phyloP scores from a whole-genome alignment of 1,140 invertebrate species.

The Linepithema humile region DNA sequence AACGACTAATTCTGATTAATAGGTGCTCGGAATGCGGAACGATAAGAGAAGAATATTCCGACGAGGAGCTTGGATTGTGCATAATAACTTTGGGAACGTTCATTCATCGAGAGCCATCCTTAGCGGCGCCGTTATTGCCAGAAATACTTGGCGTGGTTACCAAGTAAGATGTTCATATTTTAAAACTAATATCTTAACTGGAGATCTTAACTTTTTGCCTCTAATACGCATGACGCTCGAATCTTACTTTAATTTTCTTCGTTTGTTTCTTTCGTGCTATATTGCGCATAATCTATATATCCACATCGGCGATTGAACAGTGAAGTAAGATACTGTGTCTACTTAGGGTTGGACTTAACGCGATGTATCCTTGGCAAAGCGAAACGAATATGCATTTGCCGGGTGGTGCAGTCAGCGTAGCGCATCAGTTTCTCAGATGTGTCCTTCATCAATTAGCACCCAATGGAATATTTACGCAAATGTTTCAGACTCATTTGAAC shows the following conservation, averaged over 20 bases:
- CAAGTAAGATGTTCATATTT: constrained; percentile 86
- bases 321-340: neutral
- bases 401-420: constrained; percentile 95
- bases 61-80: constrained; percentile 97
- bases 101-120: constrained; percentile 96
- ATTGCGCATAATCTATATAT: no score
- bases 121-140: constrained; percentile 96
- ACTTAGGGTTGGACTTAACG: constrained; percentile 89
- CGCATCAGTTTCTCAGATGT: constrained; percentile 98
- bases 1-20: no score
- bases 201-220: neutral
- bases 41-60: constrained; percentile 96
- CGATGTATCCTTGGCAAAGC: constrained; percentile 95
- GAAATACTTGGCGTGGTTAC: constrained; percentile 95
- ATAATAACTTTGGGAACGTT: constrained; percentile 97
- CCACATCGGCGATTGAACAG: no score
- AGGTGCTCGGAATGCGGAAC: constrained; percentile 93
- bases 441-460: constrained; percentile 98
- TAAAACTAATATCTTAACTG: neutral
- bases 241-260: neutral
- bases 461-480: constrained; percentile 97
- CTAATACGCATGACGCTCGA: neutral
- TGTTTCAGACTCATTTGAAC: constrained; percentile 95
- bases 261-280: no score
- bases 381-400: constrained; percentile 95